Evolutionary conservation across 2,113 vertebrate genomes (phyloP).

Genomic region (Choloepus hoffmanni): DNA sequence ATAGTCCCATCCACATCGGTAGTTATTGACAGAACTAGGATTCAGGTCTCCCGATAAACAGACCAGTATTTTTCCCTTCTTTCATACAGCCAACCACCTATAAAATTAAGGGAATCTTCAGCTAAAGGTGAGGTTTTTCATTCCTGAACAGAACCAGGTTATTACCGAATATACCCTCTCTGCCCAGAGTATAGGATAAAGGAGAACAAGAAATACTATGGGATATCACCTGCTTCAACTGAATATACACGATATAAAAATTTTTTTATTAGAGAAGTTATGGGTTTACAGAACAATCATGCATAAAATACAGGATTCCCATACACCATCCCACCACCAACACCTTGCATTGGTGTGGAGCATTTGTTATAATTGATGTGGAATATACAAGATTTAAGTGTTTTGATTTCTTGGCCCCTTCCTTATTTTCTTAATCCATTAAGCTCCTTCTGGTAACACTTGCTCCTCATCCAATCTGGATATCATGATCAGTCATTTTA

Average conservation of each 20-base stretch:
- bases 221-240: neutral
- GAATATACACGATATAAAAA: neutral
- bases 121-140: constrained; percentile 7
- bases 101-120: neutral
- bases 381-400: neutral
- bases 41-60: neutral
- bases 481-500: neutral
- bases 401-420: constrained; percentile 18
- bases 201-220: neutral
- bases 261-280: too few species aligned
- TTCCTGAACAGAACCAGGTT: constrained; percentile 32
- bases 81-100: neutral
- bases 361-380: too few species aligned
- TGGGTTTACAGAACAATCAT: too few species aligned
- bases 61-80: neutral
- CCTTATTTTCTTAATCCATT: neutral
- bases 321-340: too few species aligned
- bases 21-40: neutral
- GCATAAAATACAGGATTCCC: too few species aligned
- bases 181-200: constrained; percentile 25
- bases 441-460: neutral
- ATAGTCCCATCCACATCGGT: neutral
- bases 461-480: neutral
- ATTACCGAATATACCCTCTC: neutral
- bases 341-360: too few species aligned